These are phyloP conservation scores for Brachynemurus nebulosus DNA, from an alignment of 2,888 invertebrate species.

Conservation along the genomic window DNA sequence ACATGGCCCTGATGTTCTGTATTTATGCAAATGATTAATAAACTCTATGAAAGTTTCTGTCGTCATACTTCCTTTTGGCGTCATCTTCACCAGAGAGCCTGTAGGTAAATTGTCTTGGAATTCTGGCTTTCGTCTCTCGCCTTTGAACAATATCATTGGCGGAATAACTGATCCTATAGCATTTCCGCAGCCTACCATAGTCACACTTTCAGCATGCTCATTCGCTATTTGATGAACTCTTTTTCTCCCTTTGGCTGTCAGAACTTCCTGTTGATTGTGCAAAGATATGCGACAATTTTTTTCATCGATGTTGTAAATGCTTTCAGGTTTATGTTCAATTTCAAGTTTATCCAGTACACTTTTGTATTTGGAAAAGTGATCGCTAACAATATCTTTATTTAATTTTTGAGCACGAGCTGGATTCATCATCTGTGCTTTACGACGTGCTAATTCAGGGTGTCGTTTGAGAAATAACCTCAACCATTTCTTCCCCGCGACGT, in stretches of 20 bases:
- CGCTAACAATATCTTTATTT: conserved; percentile 19
- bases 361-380: conserved; percentile 20
- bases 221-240: conserved; percentile 11
- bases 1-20: conserved; percentile 13
- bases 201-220: conserved; percentile 16
- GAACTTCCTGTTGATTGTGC: conserved; percentile 22
- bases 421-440: conserved; percentile 22
- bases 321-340: conserved; percentile 18
- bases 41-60: conserved; percentile 15
- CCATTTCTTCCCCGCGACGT: conserved; percentile 13
- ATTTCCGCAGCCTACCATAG: conserved; percentile 13
- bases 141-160: conserved; percentile 14
- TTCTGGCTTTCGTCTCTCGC: conserved; percentile 15
- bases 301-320: conserved; percentile 24
- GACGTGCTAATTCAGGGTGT: conserved; percentile 17
- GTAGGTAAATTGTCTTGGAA: conserved; percentile 17
- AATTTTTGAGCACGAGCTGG: conserved; percentile 21
- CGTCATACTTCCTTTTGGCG: conserved; percentile 19
- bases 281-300: conserved; percentile 21
- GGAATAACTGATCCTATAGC: conserved; percentile 12
- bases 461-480: conserved; percentile 14
- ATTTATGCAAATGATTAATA: conserved; percentile 15
- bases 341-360: conserved; percentile 15
- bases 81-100: conserved; percentile 17
- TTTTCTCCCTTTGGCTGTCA: conserved; percentile 15